Evolutionary conservation across 2,113 vertebrate genomes (phyloP).

Genomic region (Capricornis sumatraensis): DNA sequence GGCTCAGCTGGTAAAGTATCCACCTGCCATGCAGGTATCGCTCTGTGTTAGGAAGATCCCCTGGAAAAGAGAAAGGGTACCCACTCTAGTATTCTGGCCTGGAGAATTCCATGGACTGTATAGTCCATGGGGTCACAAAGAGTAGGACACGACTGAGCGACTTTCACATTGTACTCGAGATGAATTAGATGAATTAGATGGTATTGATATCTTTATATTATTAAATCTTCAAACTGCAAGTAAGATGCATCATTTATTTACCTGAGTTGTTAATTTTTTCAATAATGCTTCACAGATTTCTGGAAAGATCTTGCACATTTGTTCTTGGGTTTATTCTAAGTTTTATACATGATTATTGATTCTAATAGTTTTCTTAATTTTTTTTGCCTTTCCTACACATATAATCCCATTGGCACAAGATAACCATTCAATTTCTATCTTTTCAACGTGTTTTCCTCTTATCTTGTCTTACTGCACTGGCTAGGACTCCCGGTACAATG

Average conservation of each 20-base stretch:
- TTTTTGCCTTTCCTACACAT: not conserved
- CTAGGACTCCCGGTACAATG: not conserved
- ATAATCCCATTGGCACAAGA: constrained; percentile 2
- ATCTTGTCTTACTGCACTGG: not conserved
- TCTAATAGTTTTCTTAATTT: not conserved
- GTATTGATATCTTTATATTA: not conserved
- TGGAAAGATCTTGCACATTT: not conserved
- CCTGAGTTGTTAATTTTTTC: not conserved
- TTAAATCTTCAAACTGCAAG: not conserved
- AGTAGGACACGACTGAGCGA: not conserved
- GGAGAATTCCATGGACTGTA: not conserved
- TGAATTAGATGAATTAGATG: not conserved
- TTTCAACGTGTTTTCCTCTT: not conserved
- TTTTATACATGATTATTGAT: constrained; percentile 8
- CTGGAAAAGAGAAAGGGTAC: not conserved
- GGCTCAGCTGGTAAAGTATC: not conserved
- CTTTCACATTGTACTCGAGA: not conserved
- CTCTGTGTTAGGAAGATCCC: not conserved
- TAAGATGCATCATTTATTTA: not conserved
- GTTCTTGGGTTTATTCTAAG: not conserved
- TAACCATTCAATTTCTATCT: not conserved
- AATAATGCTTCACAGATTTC: not conserved
- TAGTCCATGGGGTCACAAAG: not conserved
- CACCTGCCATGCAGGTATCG: not conserved
- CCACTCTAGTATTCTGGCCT: not conserved